These are phyloP conservation scores for Alligator sinensis DNA, from an alignment of 2,113 vertebrate genomes.

Conservation along the genomic window DNA sequence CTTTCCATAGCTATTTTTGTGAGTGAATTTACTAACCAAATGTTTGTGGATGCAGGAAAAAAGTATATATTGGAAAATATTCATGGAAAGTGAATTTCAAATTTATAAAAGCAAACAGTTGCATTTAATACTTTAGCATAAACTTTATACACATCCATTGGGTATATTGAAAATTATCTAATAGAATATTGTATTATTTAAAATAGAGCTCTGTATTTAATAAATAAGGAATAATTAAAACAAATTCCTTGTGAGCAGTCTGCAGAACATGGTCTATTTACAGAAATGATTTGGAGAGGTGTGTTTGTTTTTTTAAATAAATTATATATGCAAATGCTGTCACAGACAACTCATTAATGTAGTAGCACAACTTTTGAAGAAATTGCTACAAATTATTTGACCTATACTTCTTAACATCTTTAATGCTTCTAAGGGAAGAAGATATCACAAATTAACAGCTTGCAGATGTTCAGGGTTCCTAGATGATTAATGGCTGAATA, in stretches of 20 bases:
- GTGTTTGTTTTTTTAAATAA: conserved; percentile 22
- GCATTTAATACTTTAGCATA: too few relatives aligned
- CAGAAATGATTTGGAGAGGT: background rate
- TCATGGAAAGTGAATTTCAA: too few relatives aligned
- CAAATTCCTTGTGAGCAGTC: background rate
- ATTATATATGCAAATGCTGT: conserved; percentile 21
- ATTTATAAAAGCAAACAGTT: too few relatives aligned
- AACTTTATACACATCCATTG: too few relatives aligned
- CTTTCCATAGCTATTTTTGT: background rate
- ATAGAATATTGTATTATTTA: background rate
- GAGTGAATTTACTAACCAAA: background rate
- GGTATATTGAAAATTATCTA: too few relatives aligned
- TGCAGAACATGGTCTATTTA: background rate
- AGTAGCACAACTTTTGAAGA: conserved; percentile 2
- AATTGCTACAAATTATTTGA: background rate
- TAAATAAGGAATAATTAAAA: background rate
- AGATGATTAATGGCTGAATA: conserved; percentile 3
- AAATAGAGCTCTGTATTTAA: conserved; percentile 16
- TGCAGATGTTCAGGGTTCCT: conserved; percentile 35
- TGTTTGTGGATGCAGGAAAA: background rate
- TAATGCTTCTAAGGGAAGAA: conserved; percentile 49
- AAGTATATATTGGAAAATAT: background rate
- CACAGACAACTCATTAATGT: background rate
- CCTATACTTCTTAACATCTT: conserved; percentile 22
- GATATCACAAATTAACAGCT: conserved; percentile 50